These are phyloP conservation scores for Eumerus sabulonum DNA, from an alignment of 2,888 invertebrate genomes.

Conservation along the genomic window DNA sequence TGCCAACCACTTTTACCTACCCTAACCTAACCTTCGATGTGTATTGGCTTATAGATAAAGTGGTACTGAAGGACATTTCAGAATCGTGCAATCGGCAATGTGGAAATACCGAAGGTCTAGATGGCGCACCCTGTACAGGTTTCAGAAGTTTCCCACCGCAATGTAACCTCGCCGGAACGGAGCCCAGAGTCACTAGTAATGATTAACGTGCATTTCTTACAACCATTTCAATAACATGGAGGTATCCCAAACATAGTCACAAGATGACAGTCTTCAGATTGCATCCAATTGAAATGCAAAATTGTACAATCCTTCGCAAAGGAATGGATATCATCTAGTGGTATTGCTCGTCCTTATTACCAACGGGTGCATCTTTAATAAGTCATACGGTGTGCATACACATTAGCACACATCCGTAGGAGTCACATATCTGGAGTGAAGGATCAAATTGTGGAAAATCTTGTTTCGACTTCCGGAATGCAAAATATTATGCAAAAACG, in stretches of 20 bases:
- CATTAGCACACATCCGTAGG: too few relatives aligned
- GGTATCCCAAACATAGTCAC: constrained; percentile 17
- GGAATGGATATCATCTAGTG: constrained; percentile 42
- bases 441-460: constrained; percentile 65
- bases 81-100: too few relatives aligned
- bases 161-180: too few relatives aligned
- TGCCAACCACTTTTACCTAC: too few relatives aligned
- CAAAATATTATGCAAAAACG: constrained; percentile 67
- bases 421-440: constrained; percentile 21
- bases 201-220: constrained; percentile 25
- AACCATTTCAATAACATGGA: constrained; percentile 58
- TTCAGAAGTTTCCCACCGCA: too few relatives aligned
- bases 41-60: too few relatives aligned
- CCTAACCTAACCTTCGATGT: too few relatives aligned
- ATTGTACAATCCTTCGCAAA: constrained; percentile 41
- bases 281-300: constrained; percentile 64
- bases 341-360: constrained; percentile 52
- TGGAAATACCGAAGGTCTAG: too few relatives aligned
- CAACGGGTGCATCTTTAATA: constrained; percentile 58
- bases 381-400: constrained; percentile 41
- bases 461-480: constrained; percentile 63
- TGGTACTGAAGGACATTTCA: too few relatives aligned
- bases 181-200: constrained; percentile 23
- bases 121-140: too few relatives aligned
- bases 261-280: constrained; percentile 51